Evolutionary conservation across 2,113 vertebrate species (phyloP), one percentile per base, ranked within the genome.

Genomic region (Vulpes ferrilata): DNA sequence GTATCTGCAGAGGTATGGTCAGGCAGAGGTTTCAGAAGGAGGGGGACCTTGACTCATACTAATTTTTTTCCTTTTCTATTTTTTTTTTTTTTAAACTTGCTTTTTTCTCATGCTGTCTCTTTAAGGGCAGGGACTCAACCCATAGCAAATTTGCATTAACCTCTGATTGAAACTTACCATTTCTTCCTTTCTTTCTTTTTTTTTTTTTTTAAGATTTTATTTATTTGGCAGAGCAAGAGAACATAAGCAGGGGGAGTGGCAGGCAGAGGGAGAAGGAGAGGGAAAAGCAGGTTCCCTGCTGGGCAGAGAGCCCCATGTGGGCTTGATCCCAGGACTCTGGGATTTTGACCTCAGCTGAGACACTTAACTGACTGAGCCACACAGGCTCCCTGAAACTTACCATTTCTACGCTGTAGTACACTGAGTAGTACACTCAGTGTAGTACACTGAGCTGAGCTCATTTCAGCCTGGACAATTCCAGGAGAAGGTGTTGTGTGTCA

Each of bases 1-100:
- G 22, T 55, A 80, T 38, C 38, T 84, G 51, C 87, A 59, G 30
- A 90, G 81, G 64, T 93, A 78, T 84, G 65, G 71, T 83, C 38
- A 84, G 57, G 71, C 62, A 43, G 43, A 80, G 59, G 64, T 76
- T 97, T 80, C 35, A 88, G 90, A 85, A 62, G 67, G 51, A 62
- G 19, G 4, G 60, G 60, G 64, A 64, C n/a, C 53, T 59, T 78
- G 76, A 82, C 60, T 90, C 38, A 53, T 79, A 43, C 12, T 48
- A 74, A 32, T 19, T n/a, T n/a, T 64, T 62, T 27, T 64, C 27
- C 25, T 11, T 27, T 64, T 2, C 11, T 64, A 12, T 64, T 12
- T 7, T 69, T 69, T 15, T 35, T 35, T 1, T 69, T 69, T 16
- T 9, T 32, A n/a, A 43, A 43, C 64, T 65, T 13, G 11, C 64